These are phyloP conservation scores for Mayetiola destructor DNA, from an alignment of 2,888 invertebrate genomes.

Conservation along the genomic window DNA sequence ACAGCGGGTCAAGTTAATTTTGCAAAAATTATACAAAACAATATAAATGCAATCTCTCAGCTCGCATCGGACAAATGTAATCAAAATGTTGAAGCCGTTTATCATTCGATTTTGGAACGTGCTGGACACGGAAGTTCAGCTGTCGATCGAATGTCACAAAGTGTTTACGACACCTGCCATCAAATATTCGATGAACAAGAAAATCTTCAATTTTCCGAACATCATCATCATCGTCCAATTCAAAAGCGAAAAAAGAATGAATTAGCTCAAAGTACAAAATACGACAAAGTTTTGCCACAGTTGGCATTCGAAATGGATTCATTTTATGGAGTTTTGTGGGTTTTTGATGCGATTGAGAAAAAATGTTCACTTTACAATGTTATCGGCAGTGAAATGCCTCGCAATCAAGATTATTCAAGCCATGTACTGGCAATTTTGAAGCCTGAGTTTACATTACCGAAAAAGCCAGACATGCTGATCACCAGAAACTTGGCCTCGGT, in stretches of 20 bases:
- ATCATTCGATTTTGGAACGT: neutral
- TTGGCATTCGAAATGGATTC: slow-evolving; percentile 55
- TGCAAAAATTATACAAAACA: slow-evolving; percentile 51
- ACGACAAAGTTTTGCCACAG: slow-evolving; percentile 29
- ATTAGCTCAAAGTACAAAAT: slow-evolving; percentile 20
- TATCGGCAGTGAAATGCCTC: slow-evolving; percentile 53
- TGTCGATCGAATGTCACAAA: slow-evolving; percentile 33
- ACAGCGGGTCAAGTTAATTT: slow-evolving; percentile 75
- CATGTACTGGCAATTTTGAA: slow-evolving; percentile 46
- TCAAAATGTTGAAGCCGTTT: slow-evolving; percentile 28
- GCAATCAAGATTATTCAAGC: slow-evolving; percentile 20
- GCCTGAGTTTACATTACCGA: slow-evolving; percentile 70
- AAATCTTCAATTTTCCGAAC: slow-evolving; percentile 21
- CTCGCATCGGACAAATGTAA: slow-evolving; percentile 21
- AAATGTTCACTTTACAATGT: slow-evolving; percentile 67
- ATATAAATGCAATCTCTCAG: slow-evolving; percentile 24
- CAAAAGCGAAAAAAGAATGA: slow-evolving; percentile 19
- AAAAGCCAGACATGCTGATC: slow-evolving; percentile 49
- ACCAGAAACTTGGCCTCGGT: slow-evolving; percentile 81
- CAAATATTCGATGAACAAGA: slow-evolving; percentile 32
- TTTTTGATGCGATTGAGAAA: slow-evolving; percentile 52
- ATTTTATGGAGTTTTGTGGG: slow-evolving; percentile 86
- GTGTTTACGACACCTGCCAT: slow-evolving; percentile 34
- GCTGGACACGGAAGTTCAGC: slow-evolving; percentile 1
- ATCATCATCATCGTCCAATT: slow-evolving; percentile 15